Evolutionary conservation across 2,113 vertebrate species (phyloP).

Genomic region (Stegostoma tigrinum): DNA sequence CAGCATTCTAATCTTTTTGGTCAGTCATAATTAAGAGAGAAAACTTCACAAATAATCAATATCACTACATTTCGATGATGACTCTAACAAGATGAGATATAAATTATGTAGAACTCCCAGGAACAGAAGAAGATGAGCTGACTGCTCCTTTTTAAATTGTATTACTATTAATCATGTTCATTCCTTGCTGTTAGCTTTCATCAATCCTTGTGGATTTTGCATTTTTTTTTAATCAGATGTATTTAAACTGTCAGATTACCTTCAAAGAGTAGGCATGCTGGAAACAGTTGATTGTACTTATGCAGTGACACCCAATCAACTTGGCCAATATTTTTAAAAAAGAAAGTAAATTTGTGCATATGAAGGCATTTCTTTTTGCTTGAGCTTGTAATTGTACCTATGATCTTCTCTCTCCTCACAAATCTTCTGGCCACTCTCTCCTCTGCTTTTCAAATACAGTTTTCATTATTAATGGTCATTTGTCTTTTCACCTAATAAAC

Average conservation of each 20-base stretch:
- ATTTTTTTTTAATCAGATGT: not conserved
- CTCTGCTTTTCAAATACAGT: not conserved
- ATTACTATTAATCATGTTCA: not conserved
- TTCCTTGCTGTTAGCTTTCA: conserved; percentile 17
- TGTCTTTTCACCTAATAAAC: not conserved
- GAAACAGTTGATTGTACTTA: not conserved
- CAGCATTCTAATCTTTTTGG: not conserved
- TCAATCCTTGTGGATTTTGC: conserved; percentile 26
- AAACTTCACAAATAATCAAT: conserved; percentile 22
- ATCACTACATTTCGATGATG: not conserved
- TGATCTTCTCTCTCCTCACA: not conserved
- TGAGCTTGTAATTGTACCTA: not conserved
- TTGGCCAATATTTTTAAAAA: not conserved
- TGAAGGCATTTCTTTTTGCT: not conserved
- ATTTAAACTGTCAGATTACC: not conserved
- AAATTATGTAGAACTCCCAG: not conserved
- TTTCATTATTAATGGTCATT: not conserved
- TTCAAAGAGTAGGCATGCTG: not conserved
- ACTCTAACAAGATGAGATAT: not conserved
- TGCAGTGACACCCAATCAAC: not conserved
- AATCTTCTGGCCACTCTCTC: not conserved
- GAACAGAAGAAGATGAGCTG: not conserved
- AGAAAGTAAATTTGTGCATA: not conserved
- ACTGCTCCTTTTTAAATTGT: conserved; percentile 24
- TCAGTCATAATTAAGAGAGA: conserved; percentile 17